Evolutionary conservation across 2,888 invertebrate genomes (phyloP), one percentile per base, ranked within the genome.

Genomic region (Mythimna loreyi): DNA sequence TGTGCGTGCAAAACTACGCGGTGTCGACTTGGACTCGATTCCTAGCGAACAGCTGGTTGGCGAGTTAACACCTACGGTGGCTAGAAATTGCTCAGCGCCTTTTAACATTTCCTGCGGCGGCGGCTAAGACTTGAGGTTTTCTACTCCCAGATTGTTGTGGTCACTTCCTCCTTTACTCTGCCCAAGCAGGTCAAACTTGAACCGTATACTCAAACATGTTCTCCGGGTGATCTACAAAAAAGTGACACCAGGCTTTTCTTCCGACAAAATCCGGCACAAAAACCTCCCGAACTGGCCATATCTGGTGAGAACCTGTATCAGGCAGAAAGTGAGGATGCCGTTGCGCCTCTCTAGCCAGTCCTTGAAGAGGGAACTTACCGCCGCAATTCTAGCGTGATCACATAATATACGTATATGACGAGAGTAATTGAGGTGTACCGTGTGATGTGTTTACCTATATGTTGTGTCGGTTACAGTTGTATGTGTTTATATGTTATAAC

Each of bases 401-500:
- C 5, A 52, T 52, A 11, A 72, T 71, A 71, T 71, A 49, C 16
- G 5, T 23, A 23, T 13, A 50, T 73, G 74, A 50, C 69, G 49
- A 75, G 56, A 3, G 23, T 52, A 23, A 53, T 13, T 63, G 36
- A 52, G n/a, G 16, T 58, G 25, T 40, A 52, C 4, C 50, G 63
- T 62, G 62, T 52, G 33, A 63, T 68, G 59, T 57, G 23, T 43
- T 4, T 28, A 36, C 49, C 16, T 30, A 3, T 36, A 16, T 65
- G 57, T 50, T 65, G 21, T 70, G 30, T 58, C 53, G 6, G 49
- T 58, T 61, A 49, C 45, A 28, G 16, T 53, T 62, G 43, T 53
- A 33, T 50, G 21, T 30, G 36, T 49, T 60, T 65, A 19, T 65
- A 25, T 36, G 36, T 58, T 36, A 47, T 62, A 25, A 55, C 45